phyloP scores from a whole-genome alignment of 2,797 vertebrate species.

The Siniperca undulata region DNA sequence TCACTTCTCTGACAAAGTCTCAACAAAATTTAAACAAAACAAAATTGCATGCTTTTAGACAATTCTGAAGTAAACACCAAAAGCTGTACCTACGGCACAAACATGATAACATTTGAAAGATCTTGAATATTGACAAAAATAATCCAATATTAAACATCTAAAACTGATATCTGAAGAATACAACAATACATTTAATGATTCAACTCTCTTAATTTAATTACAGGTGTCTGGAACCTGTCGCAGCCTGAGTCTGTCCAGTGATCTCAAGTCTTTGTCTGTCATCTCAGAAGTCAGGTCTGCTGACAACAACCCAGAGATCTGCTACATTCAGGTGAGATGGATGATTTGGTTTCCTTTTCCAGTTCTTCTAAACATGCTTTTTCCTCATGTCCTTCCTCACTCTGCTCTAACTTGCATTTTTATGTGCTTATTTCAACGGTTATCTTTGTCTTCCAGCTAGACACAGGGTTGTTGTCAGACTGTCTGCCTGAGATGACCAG shows the following conservation, averaged over 20 bases:
- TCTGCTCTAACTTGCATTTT: background rate
- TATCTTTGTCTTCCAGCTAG: constrained; percentile 83
- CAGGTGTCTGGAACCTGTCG: constrained; percentile 93
- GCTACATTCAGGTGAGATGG: constrained; percentile 89
- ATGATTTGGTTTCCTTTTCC: background rate
- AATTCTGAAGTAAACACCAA: background rate
- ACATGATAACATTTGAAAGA: background rate
- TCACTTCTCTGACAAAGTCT: background rate
- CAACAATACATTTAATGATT: background rate
- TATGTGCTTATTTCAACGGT: background rate
- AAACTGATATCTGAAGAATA: background rate
- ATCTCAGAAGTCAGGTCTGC: constrained; percentile 88
- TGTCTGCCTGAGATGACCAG: constrained; percentile 96
- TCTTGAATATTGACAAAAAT: background rate
- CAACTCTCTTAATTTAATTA: constrained; percentile 5
- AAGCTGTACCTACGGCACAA: background rate
- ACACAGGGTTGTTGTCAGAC: constrained; percentile 93
- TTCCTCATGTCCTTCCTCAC: background rate
- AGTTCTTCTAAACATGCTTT: background rate
- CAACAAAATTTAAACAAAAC: background rate
- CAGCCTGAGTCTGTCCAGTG: constrained; percentile 93
- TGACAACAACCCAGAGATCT: constrained; percentile 87
- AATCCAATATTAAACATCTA: background rate
- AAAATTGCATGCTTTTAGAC: background rate
- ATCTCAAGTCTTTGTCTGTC: constrained; percentile 94